Evolutionary conservation across 1,140 invertebrate species (phyloP), one percentile per base, ranked within the genome.

Genomic region (Drosophila teissieri): DNA sequence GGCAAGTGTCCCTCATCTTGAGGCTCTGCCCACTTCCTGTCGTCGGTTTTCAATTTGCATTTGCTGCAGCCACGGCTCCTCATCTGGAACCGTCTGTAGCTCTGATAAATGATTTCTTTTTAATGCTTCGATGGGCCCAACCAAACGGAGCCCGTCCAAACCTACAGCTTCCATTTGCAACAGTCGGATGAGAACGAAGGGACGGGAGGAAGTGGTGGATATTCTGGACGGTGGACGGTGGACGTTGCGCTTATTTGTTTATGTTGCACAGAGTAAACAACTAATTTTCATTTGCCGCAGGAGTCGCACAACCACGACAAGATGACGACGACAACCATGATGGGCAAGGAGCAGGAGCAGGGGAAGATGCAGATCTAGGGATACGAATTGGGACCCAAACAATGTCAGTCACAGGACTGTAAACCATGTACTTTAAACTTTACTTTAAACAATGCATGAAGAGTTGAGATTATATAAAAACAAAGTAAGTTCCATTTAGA

Each of bases 221-320:
- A 31, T 10, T 10, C 7, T 31, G 31, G 37, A 39, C 37, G 14
- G 34, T 36, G 34, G 11, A 36, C 34, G 34, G 37, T 39, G 37
- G 74, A 60, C 64, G 74, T 72, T 69, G 70, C 73, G 75, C 83
- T 86, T 86, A 86, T 86, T 86, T 86, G 83, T 86, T 86, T 86
- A 88, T 86, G 83, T 88, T 86, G 75, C 75, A 78, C 83, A 86
- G 82, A 86, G 79, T 83, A 86, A 88, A 86, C 83, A 86, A 86
- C 83, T 88, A 88, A 86, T 86, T 86, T 86, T 88, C 88, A 86
- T 86, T 86, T 88, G 83, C 83, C 83, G 83, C 83, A 86, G 83
- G 83, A 86, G 79, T 72, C 75, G 75, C 83, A 79, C 79, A 79
- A 15, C 75, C 64, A 83, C 54, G 73, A 73, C 55, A 74, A 77